These are phyloP conservation scores for Marronus borbonicus DNA, from an alignment of 2,888 invertebrate species.

Conservation along the genomic window DNA sequence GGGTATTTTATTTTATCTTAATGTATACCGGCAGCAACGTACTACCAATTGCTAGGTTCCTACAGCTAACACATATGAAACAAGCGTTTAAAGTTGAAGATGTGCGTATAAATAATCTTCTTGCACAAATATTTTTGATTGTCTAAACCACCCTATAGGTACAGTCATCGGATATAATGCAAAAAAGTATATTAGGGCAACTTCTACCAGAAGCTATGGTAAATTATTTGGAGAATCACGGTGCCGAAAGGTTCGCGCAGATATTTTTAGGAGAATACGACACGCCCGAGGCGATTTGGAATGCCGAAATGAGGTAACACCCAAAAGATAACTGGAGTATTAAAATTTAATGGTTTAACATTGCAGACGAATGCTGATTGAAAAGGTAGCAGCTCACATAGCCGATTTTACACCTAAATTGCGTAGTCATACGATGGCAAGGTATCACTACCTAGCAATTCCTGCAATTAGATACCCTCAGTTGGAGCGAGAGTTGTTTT, in stretches of 20 bases:
- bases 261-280: conserved; percentile 98
- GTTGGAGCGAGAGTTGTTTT: conserved; percentile 96
- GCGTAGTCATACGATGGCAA: conserved; percentile 93
- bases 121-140: background rate
- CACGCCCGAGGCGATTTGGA: conserved; percentile 99
- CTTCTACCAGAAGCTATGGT: conserved; percentile 99
- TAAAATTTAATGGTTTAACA: background rate
- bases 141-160: conserved; percentile 60
- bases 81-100: conserved; percentile 96
- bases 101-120: conserved; percentile 71
- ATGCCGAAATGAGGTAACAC: conserved; percentile 90
- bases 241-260: conserved; percentile 98
- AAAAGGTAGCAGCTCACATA: conserved; percentile 97
- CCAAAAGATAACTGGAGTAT: background rate
- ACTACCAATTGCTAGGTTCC: conserved; percentile 93
- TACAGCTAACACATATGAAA: conserved; percentile 95
- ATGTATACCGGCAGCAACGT: conserved; percentile 99
- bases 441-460: conserved; percentile 96
- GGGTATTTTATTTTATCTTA: conserved; percentile 98
- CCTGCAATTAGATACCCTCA: conserved; percentile 95
- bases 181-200: conserved; percentile 93
- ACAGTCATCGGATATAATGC: conserved; percentile 85
- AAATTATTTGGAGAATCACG: conserved; percentile 98
- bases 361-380: conserved; percentile 89
- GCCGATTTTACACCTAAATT: conserved; percentile 97